Conservation (phyloP, 2,888 invertebrate genomes). For the Cryptus viduatorius region DNA sequence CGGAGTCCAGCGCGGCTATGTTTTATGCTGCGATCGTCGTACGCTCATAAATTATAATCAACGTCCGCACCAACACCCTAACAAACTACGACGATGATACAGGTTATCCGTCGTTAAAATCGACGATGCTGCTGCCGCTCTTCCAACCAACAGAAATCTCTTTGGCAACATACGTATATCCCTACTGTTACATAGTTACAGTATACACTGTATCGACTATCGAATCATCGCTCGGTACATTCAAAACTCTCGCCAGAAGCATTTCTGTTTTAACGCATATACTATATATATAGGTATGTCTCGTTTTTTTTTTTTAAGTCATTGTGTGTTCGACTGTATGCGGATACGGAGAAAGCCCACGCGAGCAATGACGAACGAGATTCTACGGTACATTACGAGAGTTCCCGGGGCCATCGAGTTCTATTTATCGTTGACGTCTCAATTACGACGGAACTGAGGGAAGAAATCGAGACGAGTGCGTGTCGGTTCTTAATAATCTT, state of each 20-base stretch:
- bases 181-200: conserved; percentile 30
- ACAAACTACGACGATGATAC: conserved; percentile 72
- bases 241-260: conserved; percentile 10
- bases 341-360: conserved; percentile 42
- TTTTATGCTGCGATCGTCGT: conserved; percentile 74
- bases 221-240: conserved; percentile 41
- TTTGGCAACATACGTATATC: conserved; percentile 23
- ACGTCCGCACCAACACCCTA: conserved; percentile 75
- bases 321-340: conserved; percentile 7
- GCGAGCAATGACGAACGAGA: conserved; percentile 18
- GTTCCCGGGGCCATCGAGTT: neutral
- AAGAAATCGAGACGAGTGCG: neutral
- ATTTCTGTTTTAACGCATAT: too few species aligned
- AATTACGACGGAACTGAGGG: conserved; percentile 17
- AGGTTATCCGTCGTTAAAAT: conserved; percentile 73
- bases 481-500: neutral
- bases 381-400: neutral
- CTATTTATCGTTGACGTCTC: conserved; percentile 55
- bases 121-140: conserved; percentile 52
- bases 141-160: conserved; percentile 43
- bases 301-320: too few species aligned
- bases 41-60: conserved; percentile 82
- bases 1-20: conserved; percentile 58
- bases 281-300: too few species aligned
- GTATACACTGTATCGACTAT: neutral